Evolutionary conservation across 2,113 vertebrate genomes (phyloP), one percentile per base, ranked within the genome.

Genomic region (Cephalopholis sonnerati): DNA sequence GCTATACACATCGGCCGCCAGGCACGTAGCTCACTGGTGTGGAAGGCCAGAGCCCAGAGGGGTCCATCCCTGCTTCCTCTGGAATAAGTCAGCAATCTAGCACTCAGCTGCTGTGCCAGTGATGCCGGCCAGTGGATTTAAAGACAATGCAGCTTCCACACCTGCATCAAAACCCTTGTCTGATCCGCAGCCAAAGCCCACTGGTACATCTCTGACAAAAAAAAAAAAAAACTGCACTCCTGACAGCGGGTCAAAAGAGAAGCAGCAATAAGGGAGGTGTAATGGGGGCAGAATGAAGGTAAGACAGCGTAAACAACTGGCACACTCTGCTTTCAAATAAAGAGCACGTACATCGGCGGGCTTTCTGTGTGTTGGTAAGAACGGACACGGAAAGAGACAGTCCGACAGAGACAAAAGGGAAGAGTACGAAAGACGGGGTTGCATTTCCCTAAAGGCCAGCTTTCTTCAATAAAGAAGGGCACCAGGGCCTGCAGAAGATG

Each of bases 381-480:
- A 79, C 70, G 79, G 50, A 81, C 32, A 22, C 67, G 27, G 41
- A 87, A 53, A 77, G 48, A 5, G 18, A 22, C 54, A 67, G 75
- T 29, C 65, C 7, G 0, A 76, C 46, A 48, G 61, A 78, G 77
- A 69, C 57, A 77, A 62, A 62, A 57, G 65, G 39, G 59, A 20
- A 65, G 81, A 79, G 36, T 36, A 15, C 27, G 67, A 71, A 53
- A 48, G 58, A 73, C 55, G 25, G 64, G 6, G 24, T 74, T 68
- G 80, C 55, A 61, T 79, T 81, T 91, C 88, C 92, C 86, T 77
- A 69, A 86, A 91, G 90, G 78, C 78, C 69, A 75, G 80, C 79
- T 85, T 91, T 92, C 89, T 87, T 92, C 85, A 86, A 87, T 91
- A 89, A 94, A 93, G 87, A 84, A 80, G 84, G 59, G 71, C 73